These are phyloP conservation scores for Tricholauxania praeusta DNA, from an alignment of 2,888 invertebrate species.

Conservation along the genomic window DNA sequence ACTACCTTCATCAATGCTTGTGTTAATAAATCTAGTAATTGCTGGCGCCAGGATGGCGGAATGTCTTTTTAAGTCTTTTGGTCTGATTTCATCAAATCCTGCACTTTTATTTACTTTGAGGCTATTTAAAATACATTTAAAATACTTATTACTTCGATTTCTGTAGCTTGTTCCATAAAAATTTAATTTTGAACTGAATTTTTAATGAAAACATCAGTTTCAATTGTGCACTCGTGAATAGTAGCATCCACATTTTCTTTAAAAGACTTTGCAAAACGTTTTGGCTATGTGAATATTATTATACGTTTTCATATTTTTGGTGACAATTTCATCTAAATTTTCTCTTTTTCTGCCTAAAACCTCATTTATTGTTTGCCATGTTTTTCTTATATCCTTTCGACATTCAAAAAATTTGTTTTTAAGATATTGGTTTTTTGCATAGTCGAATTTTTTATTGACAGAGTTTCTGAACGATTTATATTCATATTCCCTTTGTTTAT, in stretches of 20 bases:
- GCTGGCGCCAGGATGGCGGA: conserved; percentile 5
- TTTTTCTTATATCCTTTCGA: conserved; percentile 21
- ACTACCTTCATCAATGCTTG: background rate
- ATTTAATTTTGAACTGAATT: background rate
- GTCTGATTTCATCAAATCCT: conserved; percentile 1
- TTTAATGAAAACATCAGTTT: background rate
- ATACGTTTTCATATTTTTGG: conserved; percentile 24
- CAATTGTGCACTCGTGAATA: conserved; percentile 12
- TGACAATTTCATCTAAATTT: conserved; percentile 26
- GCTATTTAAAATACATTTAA: background rate
- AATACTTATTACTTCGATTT: conserved; percentile 5
- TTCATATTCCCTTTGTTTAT: conserved; percentile 11
- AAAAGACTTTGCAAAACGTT: conserved; percentile 20
- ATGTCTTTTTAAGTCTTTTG: too few species aligned
- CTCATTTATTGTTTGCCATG: conserved; percentile 36
- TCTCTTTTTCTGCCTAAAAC: conserved; percentile 33
- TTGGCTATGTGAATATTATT: conserved; percentile 17
- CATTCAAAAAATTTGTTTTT: conserved; percentile 30
- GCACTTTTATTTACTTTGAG: conserved; percentile 13
- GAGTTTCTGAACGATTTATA: conserved; percentile 29
- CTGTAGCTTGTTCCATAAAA: background rate
- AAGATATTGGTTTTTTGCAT: conserved; percentile 22
- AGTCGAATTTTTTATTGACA: conserved; percentile 26
- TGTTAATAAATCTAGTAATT: background rate
- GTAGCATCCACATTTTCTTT: conserved; percentile 16